Conservation (phyloP, 2,113 vertebrate genomes). For the Erythrocercus mccallii region DNA sequence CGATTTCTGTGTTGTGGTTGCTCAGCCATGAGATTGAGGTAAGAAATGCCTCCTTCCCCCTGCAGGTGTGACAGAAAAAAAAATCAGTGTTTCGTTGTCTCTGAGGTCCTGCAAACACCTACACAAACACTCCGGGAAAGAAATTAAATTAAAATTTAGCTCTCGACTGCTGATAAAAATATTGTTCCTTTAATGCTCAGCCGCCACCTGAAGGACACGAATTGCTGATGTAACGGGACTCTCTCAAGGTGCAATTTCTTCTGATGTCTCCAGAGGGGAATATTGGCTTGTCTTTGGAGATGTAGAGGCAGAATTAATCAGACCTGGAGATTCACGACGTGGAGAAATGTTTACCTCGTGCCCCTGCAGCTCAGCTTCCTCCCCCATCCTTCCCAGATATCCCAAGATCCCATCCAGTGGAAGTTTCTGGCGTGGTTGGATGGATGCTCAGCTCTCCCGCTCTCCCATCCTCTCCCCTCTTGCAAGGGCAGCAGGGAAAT, state of each 20-base stretch:
- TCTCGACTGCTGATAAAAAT: background rate
- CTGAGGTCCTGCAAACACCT: background rate
- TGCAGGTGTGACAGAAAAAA: background rate
- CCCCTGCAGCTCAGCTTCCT: background rate
- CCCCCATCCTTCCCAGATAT: background rate
- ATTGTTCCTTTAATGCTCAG: background rate
- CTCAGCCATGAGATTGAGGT: background rate
- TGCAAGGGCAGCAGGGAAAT: fast-evolving
- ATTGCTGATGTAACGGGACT: background rate
- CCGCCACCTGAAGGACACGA: background rate
- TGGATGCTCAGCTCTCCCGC: background rate
- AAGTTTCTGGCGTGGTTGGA: background rate
- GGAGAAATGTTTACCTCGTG: fast-evolving
- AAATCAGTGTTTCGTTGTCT: background rate
- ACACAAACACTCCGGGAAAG: background rate
- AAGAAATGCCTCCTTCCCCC: background rate
- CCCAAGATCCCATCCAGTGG: background rate
- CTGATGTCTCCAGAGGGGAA: constrained; percentile 4
- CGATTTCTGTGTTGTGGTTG: background rate
- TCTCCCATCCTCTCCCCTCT: background rate
- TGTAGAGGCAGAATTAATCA: background rate
- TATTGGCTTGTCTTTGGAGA: background rate
- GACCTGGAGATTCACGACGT: fast-evolving
- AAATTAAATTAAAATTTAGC: background rate
- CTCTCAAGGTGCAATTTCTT: background rate